phyloP scores from a whole-genome alignment of 2,113 vertebrate genomes.

The Lichenostomus cassidix region DNA sequence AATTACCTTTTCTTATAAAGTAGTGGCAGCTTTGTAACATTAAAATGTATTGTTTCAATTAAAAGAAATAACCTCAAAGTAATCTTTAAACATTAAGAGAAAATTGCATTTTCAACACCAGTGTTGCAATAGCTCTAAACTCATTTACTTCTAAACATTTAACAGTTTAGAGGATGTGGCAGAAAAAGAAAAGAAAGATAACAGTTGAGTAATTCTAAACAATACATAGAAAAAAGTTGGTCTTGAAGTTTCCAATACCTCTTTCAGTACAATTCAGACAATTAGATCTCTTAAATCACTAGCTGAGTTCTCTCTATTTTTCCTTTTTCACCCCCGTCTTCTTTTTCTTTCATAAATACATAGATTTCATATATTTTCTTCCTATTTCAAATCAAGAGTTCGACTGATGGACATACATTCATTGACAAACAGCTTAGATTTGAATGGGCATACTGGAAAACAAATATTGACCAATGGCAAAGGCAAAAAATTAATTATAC shows the following conservation, averaged over 20 bases:
- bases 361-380: not conserved
- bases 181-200: not conserved
- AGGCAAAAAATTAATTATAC: not conserved
- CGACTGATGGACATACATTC: not conserved
- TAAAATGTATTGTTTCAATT: conserved; percentile 71
- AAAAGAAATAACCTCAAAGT: conserved; percentile 48
- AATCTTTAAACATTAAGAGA: conserved; percentile 55
- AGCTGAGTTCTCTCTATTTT: not conserved
- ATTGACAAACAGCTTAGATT: not conserved
- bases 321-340: rapidly evolving
- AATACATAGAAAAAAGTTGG: not conserved
- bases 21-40: conserved; percentile 26
- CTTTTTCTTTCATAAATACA: not conserved
- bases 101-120: conserved; percentile 51
- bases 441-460: not conserved
- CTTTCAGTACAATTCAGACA: not conserved
- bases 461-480: not conserved
- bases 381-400: not conserved
- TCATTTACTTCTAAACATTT: not conserved
- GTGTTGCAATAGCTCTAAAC: not conserved
- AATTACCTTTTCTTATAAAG: conserved; percentile 54
- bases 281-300: not conserved
- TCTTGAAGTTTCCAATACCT: not conserved
- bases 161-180: not conserved
- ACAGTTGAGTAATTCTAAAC: not conserved